Percentiles rank a stretch among this genome's conserved stretches.
Conservation (phyloP, 1,140 invertebrate species). For the Megalopta genalis region DNA sequence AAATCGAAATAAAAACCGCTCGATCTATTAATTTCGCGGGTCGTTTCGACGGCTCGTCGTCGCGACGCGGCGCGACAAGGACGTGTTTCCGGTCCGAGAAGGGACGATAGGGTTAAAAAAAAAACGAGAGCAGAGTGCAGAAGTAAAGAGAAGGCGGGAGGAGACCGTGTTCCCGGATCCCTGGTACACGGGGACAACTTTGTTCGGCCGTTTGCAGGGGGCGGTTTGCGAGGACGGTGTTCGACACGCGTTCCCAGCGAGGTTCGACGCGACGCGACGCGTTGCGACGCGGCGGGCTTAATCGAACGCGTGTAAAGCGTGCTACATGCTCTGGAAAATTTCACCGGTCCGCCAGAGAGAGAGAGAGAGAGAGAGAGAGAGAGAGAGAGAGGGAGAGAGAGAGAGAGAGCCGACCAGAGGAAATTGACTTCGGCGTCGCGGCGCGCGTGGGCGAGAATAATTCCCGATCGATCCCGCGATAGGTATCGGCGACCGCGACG, state of each 20-base stretch:
- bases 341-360: neutral
- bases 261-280: neutral
- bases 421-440: slow-evolving; percentile 30
- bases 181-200: slow-evolving; percentile 8
- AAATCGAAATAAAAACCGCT: too few species aligned
- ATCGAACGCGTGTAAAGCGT: slow-evolving; percentile 38
- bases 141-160: neutral
- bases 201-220: neutral
- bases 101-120: neutral
- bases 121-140: neutral
- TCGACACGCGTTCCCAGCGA: neutral
- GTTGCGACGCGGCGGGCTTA: neutral
- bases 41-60: neutral
- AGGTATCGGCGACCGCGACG: neutral
- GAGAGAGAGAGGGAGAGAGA: too few species aligned
- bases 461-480: slow-evolving; percentile 41
- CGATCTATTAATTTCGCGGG: neutral
- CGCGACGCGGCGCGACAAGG: too few species aligned
- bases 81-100: neutral
- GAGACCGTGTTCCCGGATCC: neutral
- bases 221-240: neutral
- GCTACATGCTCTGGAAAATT: slow-evolving; percentile 36
- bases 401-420: neutral
- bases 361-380: too few species aligned
- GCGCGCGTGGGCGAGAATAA: slow-evolving; percentile 34